These are phyloP conservation scores for Plebejus argus DNA, from an alignment of 2,888 invertebrate species.

Conservation along the genomic window DNA sequence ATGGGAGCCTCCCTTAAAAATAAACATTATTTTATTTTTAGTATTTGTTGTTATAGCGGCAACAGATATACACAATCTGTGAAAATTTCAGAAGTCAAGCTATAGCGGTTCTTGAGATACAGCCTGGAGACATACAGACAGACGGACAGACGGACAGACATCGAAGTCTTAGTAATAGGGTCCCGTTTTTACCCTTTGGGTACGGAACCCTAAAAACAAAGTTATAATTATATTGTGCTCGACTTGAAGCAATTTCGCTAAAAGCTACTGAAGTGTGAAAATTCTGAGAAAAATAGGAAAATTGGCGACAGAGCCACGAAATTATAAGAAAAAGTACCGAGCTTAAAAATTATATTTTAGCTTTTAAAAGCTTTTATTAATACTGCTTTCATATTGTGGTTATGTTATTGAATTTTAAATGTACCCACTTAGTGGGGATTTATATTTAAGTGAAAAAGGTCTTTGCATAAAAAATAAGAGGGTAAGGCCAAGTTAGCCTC, in stretches of 20 bases:
- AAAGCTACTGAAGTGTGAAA: slow-evolving; percentile 25
- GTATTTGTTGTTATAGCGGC: too few relatives aligned
- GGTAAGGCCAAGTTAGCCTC: too few relatives aligned
- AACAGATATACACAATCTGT: too few relatives aligned
- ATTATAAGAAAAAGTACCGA: slow-evolving; percentile 12
- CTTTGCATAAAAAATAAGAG: not conserved
- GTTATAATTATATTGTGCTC: slow-evolving; percentile 4
- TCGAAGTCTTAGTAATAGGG: too few relatives aligned
- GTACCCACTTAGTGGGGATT: not conserved
- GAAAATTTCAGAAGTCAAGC: too few relatives aligned
- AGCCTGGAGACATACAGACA: too few relatives aligned
- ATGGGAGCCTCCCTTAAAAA: too few relatives aligned
- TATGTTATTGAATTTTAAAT: slow-evolving; percentile 11
- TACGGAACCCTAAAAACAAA: too few relatives aligned
- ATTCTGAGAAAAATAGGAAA: slow-evolving; percentile 4
- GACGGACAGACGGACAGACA: too few relatives aligned
- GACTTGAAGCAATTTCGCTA: slow-evolving; percentile 17
- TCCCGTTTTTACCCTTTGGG: too few relatives aligned
- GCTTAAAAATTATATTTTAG: slow-evolving; percentile 5
- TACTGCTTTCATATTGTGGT: slow-evolving; percentile 2
- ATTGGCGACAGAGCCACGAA: slow-evolving; percentile 10
- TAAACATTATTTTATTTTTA: too few relatives aligned
- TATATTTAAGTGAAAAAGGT: not conserved
- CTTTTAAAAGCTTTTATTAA: slow-evolving; percentile 21
- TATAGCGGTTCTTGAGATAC: too few relatives aligned